phyloP scores from a whole-genome alignment of 2,888 invertebrate genomes.

The Sarcophaga caerulescens region DNA sequence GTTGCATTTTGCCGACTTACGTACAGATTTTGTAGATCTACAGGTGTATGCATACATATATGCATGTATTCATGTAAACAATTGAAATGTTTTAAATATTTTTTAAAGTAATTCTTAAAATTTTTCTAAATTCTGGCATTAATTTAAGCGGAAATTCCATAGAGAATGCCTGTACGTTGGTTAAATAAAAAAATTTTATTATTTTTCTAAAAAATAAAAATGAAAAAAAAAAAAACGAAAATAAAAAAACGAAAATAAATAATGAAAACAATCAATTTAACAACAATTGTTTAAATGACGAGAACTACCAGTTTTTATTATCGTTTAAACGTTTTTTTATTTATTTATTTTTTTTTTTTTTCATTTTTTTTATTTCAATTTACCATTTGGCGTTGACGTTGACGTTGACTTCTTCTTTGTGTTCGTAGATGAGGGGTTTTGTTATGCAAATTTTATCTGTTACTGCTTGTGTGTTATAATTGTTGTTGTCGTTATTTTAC shows the following conservation, averaged over 20 bases:
- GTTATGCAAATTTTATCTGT: slow-evolving; percentile 63
- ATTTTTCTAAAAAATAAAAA: background rate
- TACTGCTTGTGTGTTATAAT: background rate
- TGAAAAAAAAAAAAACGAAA: too few species aligned
- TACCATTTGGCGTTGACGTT: slow-evolving; percentile 11
- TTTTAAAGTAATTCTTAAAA: background rate
- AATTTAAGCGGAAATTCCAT: slow-evolving; percentile 49
- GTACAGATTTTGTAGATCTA: too few species aligned
- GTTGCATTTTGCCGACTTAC: too few species aligned
- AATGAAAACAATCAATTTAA: background rate
- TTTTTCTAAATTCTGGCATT: background rate
- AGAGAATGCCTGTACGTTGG: background rate
- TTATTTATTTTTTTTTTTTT: too few species aligned
- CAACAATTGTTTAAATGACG: background rate
- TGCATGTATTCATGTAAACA: background rate
- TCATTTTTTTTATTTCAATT: background rate
- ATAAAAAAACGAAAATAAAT: too few species aligned
- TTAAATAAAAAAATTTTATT: background rate
- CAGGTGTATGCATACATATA: too few species aligned
- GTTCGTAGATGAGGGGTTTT: slow-evolving; percentile 46
- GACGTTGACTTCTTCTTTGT: slow-evolving; percentile 43
- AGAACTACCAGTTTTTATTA: background rate
- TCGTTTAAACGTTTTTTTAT: background rate
- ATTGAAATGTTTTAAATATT: background rate
- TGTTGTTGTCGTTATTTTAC: slow-evolving; percentile 6